These are phyloP conservation scores for Merluccius polli DNA, from an alignment of 2,797 vertebrate genomes.

Conservation along the genomic window DNA sequence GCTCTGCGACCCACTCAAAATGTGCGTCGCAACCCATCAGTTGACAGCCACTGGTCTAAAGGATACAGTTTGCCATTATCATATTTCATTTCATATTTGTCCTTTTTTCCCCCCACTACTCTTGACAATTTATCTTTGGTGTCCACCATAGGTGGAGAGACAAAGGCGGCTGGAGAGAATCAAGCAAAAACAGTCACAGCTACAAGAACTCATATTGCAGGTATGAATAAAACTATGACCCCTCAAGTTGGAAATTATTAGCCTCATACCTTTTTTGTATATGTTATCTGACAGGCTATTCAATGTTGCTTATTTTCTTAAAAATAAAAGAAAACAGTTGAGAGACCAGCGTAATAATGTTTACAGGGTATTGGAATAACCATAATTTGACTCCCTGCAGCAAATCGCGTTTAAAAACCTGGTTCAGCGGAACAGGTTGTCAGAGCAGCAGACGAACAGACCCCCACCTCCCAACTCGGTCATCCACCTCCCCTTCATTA, in stretches of 20 bases:
- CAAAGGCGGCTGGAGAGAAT: conserved; percentile 95
- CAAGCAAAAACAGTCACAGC: conserved; percentile 98
- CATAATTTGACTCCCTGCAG: conserved; percentile 60
- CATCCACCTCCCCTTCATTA: conserved; percentile 98
- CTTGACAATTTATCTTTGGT: neutral
- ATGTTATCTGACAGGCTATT: neutral
- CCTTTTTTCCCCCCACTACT: neutral
- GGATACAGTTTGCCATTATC: no score
- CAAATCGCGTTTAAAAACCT: conserved; percentile 99
- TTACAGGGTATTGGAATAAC: neutral
- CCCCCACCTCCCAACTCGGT: conserved; percentile 93
- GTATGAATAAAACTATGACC: conserved; percentile 53
- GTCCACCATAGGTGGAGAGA: conserved; percentile 84
- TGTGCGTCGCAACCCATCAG: no score
- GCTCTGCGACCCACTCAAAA: no score
- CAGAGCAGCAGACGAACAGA: conserved; percentile 88
- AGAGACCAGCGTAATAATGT: neutral
- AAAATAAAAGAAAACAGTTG: neutral
- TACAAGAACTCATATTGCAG: conserved; percentile 99
- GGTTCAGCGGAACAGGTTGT: conserved; percentile 92
- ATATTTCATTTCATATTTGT: no score
- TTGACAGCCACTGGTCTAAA: no score
- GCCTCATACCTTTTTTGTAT: neutral
- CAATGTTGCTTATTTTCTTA: neutral
- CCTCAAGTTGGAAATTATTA: neutral